Percentiles rank a stretch among this genome's conserved stretches.
Conservation (phyloP, 35 echinoderm and acorn worm species). For the Patiria miniata region DNA sequence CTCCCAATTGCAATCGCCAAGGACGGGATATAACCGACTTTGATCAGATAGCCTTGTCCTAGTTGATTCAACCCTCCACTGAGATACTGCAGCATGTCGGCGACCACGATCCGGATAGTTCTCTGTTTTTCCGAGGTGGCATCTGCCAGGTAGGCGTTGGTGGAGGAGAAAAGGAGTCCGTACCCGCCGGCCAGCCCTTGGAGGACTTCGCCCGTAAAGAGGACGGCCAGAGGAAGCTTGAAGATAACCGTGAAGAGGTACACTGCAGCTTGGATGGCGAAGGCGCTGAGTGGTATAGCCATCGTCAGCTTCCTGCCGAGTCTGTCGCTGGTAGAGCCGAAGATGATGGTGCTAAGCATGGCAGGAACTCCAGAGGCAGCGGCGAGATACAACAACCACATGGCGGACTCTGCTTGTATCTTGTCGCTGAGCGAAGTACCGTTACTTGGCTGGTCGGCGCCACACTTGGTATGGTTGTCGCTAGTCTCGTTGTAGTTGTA, state of each 20-base stretch:
- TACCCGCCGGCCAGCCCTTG: slow-evolving; percentile 58
- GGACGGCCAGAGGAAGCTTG: slow-evolving; percentile 32
- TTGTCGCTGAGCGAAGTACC: slow-evolving; percentile 17
- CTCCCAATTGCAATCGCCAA: slow-evolving; percentile 41
- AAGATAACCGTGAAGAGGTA: slow-evolving; percentile 24
- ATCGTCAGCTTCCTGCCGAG: slow-evolving; percentile 50
- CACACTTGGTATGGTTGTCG: not conserved
- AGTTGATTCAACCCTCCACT: slow-evolving; percentile 36
- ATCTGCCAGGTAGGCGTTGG: slow-evolving; percentile 47
- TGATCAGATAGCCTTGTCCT: slow-evolving; percentile 49
- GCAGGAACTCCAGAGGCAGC: slow-evolving; percentile 34
- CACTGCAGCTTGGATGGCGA: slow-evolving; percentile 33
- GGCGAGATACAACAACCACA: slow-evolving; percentile 58
- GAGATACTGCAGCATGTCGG: slow-evolving; percentile 33
- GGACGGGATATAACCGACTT: slow-evolving; percentile 35
- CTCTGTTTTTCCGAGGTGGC: slow-evolving; percentile 26
- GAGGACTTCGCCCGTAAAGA: slow-evolving; percentile 36
- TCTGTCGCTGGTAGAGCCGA: slow-evolving; percentile 46
- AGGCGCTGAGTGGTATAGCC: slow-evolving; percentile 36
- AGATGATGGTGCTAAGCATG: slow-evolving; percentile 40
- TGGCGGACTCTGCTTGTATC: slow-evolving; percentile 40
- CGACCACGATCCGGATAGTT: slow-evolving; percentile 54
- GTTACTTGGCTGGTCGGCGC: not conserved
- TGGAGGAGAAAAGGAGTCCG: slow-evolving; percentile 43
- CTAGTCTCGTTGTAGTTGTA: slow-evolving; percentile 28